Conservation (phyloP, 1,140 invertebrate species). For the Lordiphosa collinella region DNA sequence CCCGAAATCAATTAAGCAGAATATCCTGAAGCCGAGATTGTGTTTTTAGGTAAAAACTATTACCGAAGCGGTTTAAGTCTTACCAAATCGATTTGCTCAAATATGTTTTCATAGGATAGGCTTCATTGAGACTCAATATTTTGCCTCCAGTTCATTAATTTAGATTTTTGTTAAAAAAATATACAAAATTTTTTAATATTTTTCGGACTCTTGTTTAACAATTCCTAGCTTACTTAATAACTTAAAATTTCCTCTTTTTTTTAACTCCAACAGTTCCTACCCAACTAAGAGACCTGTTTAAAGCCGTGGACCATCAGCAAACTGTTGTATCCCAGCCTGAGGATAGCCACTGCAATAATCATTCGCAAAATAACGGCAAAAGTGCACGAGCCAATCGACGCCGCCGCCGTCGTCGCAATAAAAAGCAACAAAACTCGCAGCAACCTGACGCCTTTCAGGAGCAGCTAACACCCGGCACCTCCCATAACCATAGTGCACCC, state of each 20-base stretch:
- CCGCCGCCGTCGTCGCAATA: constrained; percentile 69
- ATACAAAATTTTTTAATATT: too few species aligned
- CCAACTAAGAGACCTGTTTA: constrained; percentile 49
- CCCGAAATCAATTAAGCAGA: too few species aligned
- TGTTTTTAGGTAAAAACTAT: too few species aligned
- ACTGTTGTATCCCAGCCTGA: constrained; percentile 54
- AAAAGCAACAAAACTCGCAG: constrained; percentile 63
- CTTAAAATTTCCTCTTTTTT: background rate
- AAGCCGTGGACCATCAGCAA: constrained; percentile 59
- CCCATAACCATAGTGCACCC: constrained; percentile 25
- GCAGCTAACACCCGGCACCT: constrained; percentile 68
- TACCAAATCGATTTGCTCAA: too few species aligned
- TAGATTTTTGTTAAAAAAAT: too few species aligned
- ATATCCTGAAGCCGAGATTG: too few species aligned
- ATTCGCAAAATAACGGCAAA: constrained; percentile 61
- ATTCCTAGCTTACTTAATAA: too few species aligned
- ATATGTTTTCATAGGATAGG: too few species aligned
- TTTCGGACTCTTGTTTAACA: too few species aligned
- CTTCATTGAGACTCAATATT: too few species aligned
- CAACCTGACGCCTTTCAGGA: constrained; percentile 63
- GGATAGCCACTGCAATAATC: constrained; percentile 26
- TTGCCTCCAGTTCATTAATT: too few species aligned
- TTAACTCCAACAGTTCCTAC: constrained; percentile 5
- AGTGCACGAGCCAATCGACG: constrained; percentile 61
- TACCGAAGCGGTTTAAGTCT: too few species aligned